Conservation (phyloP, 2,888 invertebrate species). For the Neria commutata region DNA sequence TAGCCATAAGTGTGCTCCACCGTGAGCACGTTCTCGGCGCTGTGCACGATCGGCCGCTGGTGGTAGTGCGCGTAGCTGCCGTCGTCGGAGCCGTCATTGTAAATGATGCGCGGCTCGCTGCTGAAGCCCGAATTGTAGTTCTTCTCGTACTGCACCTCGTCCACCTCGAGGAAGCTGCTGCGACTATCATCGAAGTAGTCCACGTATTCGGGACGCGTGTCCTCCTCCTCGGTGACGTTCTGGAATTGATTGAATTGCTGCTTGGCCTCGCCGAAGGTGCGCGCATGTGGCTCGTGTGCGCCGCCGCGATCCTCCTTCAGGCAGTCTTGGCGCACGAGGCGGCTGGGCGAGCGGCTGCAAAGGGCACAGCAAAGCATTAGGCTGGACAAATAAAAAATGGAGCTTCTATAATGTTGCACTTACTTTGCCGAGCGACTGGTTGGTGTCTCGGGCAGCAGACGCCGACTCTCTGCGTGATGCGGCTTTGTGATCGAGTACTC, state of each 20-base stretch:
- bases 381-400: background rate
- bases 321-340: conserved; percentile 58
- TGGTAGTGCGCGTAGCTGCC: conserved; percentile 36
- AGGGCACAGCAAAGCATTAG: conserved; percentile 4
- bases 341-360: conserved; percentile 52
- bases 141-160: conserved; percentile 58
- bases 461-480: conserved; percentile 46
- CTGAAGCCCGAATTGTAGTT: conserved; percentile 54
- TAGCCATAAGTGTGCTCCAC: background rate
- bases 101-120: conserved; percentile 58
- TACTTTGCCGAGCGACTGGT: conserved; percentile 43
- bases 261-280: conserved; percentile 60
- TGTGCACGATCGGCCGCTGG: conserved; percentile 48
- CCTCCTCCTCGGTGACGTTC: conserved; percentile 54
- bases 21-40: conserved; percentile 46
- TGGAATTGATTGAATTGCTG: conserved; percentile 55
- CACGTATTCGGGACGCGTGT: conserved; percentile 48
- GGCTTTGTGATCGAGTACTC: conserved; percentile 57
- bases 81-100: conserved; percentile 53
- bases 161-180: conserved; percentile 53
- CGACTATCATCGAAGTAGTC: conserved; percentile 54
- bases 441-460: conserved; percentile 58
- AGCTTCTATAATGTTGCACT: too few relatives aligned
- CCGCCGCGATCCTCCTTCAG: conserved; percentile 50
- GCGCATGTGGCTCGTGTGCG: conserved; percentile 33